These are phyloP conservation scores for Diaprepes abbreviatus DNA, from an alignment of 2,888 invertebrate genomes.

Conservation along the genomic window DNA sequence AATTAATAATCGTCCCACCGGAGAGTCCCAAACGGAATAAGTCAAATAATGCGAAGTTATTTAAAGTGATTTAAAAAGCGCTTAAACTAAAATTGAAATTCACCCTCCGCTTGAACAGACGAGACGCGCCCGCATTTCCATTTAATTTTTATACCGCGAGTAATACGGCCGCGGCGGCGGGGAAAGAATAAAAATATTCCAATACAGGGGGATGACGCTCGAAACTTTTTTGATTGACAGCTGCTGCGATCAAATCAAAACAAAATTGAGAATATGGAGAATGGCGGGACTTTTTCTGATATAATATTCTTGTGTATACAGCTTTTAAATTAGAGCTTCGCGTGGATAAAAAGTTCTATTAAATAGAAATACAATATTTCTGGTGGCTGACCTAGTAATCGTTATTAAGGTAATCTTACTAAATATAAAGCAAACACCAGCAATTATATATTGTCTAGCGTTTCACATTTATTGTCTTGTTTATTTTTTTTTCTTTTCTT, in stretches of 20 bases:
- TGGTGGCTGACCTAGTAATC: too few species aligned
- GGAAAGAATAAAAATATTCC: constrained; percentile 67
- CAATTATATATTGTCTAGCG: too few species aligned
- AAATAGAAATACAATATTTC: too few species aligned
- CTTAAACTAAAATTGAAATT: constrained; percentile 68
- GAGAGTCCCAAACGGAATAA: constrained; percentile 37
- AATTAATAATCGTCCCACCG: constrained; percentile 25
- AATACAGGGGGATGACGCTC: constrained; percentile 61
- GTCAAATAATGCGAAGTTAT: constrained; percentile 58
- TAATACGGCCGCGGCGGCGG: constrained; percentile 63
- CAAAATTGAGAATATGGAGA: constrained; percentile 32
- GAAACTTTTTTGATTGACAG: constrained; percentile 49
- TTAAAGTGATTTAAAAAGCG: constrained; percentile 67
- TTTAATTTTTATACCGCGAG: constrained; percentile 67
- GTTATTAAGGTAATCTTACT: too few species aligned
- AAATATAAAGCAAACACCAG: too few species aligned
- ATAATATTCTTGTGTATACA: too few species aligned
- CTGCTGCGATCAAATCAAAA: constrained; percentile 46
- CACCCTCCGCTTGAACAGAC: constrained; percentile 58
- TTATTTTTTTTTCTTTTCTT: too few species aligned
- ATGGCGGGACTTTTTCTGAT: constrained; percentile 1
- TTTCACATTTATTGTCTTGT: too few species aligned
- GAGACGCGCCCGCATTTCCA: constrained; percentile 58
- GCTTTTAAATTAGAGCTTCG: too few species aligned
- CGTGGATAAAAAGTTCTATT: too few species aligned